These are phyloP conservation scores for Drosophila asahinai DNA, from an alignment of 1,140 invertebrate species.

Conservation along the genomic window DNA sequence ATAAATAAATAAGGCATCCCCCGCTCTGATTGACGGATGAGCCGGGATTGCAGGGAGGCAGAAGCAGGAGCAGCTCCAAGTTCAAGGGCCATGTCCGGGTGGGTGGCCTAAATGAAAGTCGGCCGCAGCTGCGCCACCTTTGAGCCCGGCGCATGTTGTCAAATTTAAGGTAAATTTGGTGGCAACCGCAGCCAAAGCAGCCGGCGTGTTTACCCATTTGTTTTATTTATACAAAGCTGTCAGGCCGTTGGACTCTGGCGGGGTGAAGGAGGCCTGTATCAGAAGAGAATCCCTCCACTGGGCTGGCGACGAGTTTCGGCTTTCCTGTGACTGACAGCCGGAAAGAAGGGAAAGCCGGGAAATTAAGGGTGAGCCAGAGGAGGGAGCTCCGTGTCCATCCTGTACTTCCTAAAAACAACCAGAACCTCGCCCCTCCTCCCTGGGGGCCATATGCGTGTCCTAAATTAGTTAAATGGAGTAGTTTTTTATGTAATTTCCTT, in stretches of 20 bases:
- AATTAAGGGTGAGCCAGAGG: conserved; percentile 6
- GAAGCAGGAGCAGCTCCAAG: not conserved
- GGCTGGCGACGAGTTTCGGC: conserved; percentile 23
- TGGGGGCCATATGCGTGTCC: conserved; percentile 35
- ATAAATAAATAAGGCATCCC: conserved; percentile 60
- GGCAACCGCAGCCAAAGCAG: conserved; percentile 61
- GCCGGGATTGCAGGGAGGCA: not conserved
- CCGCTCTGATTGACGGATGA: conserved; percentile 64
- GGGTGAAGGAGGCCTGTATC: not conserved
- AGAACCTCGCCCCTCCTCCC: conserved; percentile 8
- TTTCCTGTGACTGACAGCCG: conserved; percentile 45
- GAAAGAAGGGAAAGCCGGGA: not conserved
- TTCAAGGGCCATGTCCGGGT: conserved; percentile 17
- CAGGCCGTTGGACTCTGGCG: conserved; percentile 33
- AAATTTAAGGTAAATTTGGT: conserved; percentile 81
- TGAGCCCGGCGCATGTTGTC: conserved; percentile 64
- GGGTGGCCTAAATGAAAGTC: conserved; percentile 43
- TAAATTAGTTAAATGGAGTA: conserved; percentile 60
- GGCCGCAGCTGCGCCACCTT: conserved; percentile 68
- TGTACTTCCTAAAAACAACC: conserved; percentile 12
- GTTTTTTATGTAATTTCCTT: conserved; percentile 64
- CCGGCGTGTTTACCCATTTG: conserved; percentile 60
- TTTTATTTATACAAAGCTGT: conserved; percentile 81
- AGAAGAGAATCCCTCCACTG: conserved; percentile 6
- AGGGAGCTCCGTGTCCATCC: not conserved